Base-by-base conservation (phyloP, 2,113 vertebrate genomes). In the Empidonax traillii region DNA sequence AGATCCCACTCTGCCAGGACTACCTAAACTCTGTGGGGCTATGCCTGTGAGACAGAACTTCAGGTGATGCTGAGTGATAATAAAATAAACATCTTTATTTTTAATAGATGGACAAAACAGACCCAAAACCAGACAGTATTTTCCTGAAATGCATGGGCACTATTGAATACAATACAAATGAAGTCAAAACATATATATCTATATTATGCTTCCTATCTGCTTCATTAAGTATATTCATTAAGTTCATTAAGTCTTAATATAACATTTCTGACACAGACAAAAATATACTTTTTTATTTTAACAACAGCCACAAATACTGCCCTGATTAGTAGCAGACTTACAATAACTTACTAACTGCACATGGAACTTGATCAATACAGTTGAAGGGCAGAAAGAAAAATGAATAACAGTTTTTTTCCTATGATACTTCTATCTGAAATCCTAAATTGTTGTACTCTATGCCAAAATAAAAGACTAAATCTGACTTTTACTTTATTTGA, bases 251-350 rank as follows among this genome's bases (percentile, higher is more conserved):
- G 58, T 80, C 97, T 97, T 97, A 97, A 96, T 98, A 91, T 90
- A 98, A 97, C 94, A 98, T 97, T 96, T 97, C 97, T 98, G 93
- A 97, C 98, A 98, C 97, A 98, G 98, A 99, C 97, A 99, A 99
- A 99, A 98, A 99, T 98, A 99, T 98, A 98, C 69, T 94, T 98
- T 98, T 98, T 96, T 65, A 46, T 97, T 97, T 96, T 79, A 98
- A 98, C 96, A 95, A 97, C 93, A 98, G 94, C 94, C 97, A 98
- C 97, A 98, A 93, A 96, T 94, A 96, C 97, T 96, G 95, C 94
- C 96, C 97, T 97, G 93, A 96, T 97, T 73, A 96, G 93, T 88
- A 97, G 91, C 94, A 97, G 97, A 98, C 85, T 87, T 97, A 97
- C 77, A 97, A 92, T 95, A 94, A 87, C 44, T 81, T 93, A 96